Percentiles rank a stretch among this genome's conserved stretches.
phyloP scores from a whole-genome alignment of 1,140 invertebrate genomes.

The Sycophila sp. region DNA sequence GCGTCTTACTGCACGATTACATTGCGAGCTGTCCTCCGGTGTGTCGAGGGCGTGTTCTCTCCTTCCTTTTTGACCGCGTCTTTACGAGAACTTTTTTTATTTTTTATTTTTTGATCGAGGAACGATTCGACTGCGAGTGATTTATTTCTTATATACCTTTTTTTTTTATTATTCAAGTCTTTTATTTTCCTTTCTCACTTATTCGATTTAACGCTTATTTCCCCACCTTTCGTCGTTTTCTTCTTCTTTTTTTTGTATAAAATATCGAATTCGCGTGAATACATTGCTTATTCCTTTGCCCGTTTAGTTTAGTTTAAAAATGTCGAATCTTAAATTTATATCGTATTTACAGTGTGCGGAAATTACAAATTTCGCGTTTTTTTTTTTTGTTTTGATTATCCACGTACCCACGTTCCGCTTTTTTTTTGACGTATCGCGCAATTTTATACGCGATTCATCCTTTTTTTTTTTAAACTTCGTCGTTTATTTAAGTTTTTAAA shows the following conservation, averaged over 20 bases:
- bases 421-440: no score
- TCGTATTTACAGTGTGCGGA: conserved; percentile 13
- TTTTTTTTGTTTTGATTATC: not conserved
- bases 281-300: conserved; percentile 2
- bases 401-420: not conserved
- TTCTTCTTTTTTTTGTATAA: conserved; percentile 6
- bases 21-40: not conserved
- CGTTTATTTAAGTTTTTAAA: not conserved
- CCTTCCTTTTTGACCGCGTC: not conserved
- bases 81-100: conserved; percentile 23
- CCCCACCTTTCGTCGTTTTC: not conserved
- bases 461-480: not conserved
- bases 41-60: not conserved
- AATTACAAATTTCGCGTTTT: conserved; percentile 15
- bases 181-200: not conserved
- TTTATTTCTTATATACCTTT: not conserved
- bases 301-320: conserved; percentile 11
- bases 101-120: conserved; percentile 19
- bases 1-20: not conserved
- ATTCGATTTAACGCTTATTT: not conserved
- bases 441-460: not conserved
- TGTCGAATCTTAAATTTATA: conserved; percentile 33
- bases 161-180: not conserved
- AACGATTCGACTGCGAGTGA: conserved; percentile 24
- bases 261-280: conserved; percentile 32